phyloP scores from a whole-genome alignment of 2,888 invertebrate species.

The Pseudanteris insignis region DNA sequence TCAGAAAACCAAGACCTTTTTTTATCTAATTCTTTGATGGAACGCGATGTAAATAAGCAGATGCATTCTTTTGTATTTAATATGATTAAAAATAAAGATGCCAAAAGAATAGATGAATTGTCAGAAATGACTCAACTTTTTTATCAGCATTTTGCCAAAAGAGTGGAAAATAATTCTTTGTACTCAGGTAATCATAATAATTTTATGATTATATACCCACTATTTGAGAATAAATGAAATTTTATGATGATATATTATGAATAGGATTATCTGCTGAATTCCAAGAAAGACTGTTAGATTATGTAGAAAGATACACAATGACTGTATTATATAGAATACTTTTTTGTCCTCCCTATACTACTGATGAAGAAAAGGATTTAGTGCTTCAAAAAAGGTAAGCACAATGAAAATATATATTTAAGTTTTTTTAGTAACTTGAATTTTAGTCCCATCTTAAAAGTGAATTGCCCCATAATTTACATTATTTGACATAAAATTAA shows the following conservation, averaged over 20 bases:
- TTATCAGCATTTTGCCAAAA: constrained; percentile 82
- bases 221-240: background rate
- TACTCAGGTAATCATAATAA: constrained; percentile 72
- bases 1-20: constrained; percentile 61
- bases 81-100: constrained; percentile 71
- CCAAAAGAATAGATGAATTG: constrained; percentile 80
- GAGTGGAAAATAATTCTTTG: constrained; percentile 74
- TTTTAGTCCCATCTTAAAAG: too few species aligned
- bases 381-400: constrained; percentile 84
- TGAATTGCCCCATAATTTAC: too few species aligned
- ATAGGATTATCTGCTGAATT: constrained; percentile 73
- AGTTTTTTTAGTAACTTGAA: background rate
- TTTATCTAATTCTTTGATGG: constrained; percentile 60
- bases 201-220: too few species aligned
- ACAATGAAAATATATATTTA: too few species aligned
- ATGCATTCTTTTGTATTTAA: constrained; percentile 75
- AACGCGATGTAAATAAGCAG: constrained; percentile 75
- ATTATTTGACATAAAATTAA: too few species aligned
- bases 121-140: constrained; percentile 91
- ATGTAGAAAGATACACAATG: constrained; percentile 94
- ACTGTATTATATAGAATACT: constrained; percentile 85
- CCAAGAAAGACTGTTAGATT: constrained; percentile 86
- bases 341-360: constrained; percentile 88
- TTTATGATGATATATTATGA: too few species aligned
- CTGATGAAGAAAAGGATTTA: constrained; percentile 94